Base-by-base conservation (phyloP, 2,797 vertebrate species). In the Syngnathus acus region DNA sequence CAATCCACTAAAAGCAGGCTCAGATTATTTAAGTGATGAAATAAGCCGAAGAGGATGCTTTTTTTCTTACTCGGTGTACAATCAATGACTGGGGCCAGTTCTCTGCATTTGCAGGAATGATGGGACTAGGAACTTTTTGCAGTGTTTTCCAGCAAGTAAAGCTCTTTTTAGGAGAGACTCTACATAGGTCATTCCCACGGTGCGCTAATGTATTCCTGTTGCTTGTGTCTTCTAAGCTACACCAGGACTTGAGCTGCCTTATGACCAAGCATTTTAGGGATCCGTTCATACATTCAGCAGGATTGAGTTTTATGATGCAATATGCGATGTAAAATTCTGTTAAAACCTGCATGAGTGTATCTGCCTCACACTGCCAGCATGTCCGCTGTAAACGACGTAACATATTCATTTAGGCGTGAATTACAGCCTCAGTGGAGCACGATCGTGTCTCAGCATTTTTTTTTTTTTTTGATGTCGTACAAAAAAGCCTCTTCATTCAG, bases 401-500 rank as follows among this genome's bases (percentile, higher is more conserved):
- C 38, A 9, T 37, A 53, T 53, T 53, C n/a, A 10, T 53, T 53
- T 21, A 9, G 50, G 50, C 3, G 72, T 70, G 71, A 75, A 64
- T 60, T 72, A 66, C 69, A 40, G 74, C 81, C 86, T 80, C 77
- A 60, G 5, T n/a, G 72, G 82, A 78, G 80, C 72, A 71, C 80
- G 73, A 68, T 72, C 71, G 72, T 81, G 80, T 66, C 39, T 82
- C 74, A 72, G 69, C 60, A 14, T 45, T 72, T 61, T 79, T 71
- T 74, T 80, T 84, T 85, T 71, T 76, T 80, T 54, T 75, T 69
- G 74, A 80, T 73, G 76, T 64, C 58, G 19, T 45, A 43, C 21
- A 62, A 26, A 81, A 72, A 77, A 78, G 84, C 84, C 83, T 88
- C 80, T 61, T 80, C 79, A 84, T 82, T 85, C 84, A 87, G 87